Base-by-base conservation (phyloP, 2,888 invertebrate genomes). In the Calliphora vomitoria region DNA sequence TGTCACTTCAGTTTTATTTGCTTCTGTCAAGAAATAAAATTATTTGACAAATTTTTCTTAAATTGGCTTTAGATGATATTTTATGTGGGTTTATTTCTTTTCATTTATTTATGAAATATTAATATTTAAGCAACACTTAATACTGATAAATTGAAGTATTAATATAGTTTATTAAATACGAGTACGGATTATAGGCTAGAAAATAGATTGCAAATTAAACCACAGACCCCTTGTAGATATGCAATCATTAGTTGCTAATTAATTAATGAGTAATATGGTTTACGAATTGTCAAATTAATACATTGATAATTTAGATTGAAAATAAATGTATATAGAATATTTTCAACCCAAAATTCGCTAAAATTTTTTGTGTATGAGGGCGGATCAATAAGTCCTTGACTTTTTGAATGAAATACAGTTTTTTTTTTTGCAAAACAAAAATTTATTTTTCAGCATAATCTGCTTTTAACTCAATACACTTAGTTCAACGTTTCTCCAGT, bases 31-130 rank as follows among this genome's bases (percentile, higher is more conserved):
- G 31, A 47, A 60, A 15, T 62, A 25, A 68, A 68, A 44, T 50
- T 71, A 53, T 76, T 64, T 35, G 13, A 35, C 8, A 62, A 75
- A 66, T 68, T 60, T 60, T 44, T 60, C 11, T 38, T 47, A 68
- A 78, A 78, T 66, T 66, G 41, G 25, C 35, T 78, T 68, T 25
- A 55, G 68, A 62, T 25, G 25, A 20, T 66, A n/a, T 55, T 78
- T 66, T 41, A 25, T 76, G 11, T 25, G 41, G 1, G 8, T 50
- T 72, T 44, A 25, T 15, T 35, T 8, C 2, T 13, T 5, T 53
- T 71, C 35, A 31, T 18, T 44, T 74, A 11, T 60, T 41, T 53
- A 35, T 35, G 35, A 50, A 53, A 53, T 55, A 74, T 44, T 20
- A 47, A 44, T 60, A 11, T 41, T 38, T 41, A 72, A 53, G 15